Percentiles rank a stretch among this genome's conserved stretches.
These are phyloP conservation scores for Oncopeltus fasciatus DNA, from an alignment of 1,140 invertebrate genomes.

Conservation along the genomic window DNA sequence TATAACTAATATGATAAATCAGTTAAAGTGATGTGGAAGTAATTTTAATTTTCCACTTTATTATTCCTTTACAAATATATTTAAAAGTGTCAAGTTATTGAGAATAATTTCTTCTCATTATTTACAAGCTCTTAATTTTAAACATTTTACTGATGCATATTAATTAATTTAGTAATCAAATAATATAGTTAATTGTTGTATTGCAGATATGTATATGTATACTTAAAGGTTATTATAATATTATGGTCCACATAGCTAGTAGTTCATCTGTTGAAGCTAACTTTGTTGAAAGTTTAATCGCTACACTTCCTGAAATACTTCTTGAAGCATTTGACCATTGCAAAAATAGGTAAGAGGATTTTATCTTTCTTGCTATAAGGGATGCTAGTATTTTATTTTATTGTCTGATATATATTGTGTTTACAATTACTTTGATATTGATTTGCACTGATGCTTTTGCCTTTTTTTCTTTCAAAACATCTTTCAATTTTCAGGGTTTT, in stretches of 20 bases:
- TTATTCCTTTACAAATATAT: neutral
- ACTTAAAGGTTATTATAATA: neutral
- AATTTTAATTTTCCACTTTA: neutral
- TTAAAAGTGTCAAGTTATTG: neutral
- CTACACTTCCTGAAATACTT: neutral
- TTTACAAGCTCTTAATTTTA: neutral
- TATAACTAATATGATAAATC: too few species aligned
- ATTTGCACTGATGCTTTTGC: neutral
- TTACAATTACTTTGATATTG: neutral
- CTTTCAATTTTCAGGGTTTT: neutral
- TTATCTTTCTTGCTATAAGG: neutral
- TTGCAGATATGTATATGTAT: neutral
- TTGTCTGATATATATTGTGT: neutral
- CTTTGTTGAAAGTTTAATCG: neutral
- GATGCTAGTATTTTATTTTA: neutral
- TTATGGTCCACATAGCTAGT: neutral
- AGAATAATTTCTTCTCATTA: neutral
- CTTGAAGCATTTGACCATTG: neutral
- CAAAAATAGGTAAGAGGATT: neutral
- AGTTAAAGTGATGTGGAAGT: too few species aligned
- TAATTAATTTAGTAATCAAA: neutral
- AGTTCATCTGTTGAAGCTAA: neutral
- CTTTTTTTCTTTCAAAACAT: neutral
- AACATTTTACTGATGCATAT: neutral
- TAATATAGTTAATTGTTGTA: neutral